Evolutionary conservation across 1,140 invertebrate genomes (phyloP).

Genomic region (Drosophila mayri): DNA sequence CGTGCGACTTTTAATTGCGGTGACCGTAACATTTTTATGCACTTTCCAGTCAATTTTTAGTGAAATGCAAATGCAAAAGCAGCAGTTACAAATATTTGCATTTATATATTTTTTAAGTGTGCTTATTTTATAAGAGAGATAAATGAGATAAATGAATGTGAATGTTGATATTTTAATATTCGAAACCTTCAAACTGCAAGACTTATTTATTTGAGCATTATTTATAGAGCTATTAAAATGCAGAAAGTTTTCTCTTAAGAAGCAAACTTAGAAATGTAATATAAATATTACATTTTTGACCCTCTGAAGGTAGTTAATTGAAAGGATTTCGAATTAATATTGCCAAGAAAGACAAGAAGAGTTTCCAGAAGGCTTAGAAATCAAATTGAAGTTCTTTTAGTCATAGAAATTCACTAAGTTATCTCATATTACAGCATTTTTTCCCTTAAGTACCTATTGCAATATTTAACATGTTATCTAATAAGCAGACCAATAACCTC

Average conservation of each 20-base stretch:
- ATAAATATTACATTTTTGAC: no score
- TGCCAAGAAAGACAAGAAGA: not conserved
- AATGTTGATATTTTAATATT: not conserved
- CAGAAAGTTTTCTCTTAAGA: not conserved
- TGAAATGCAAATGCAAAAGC: slow-evolving; percentile 24
- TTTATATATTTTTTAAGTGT: slow-evolving; percentile 20
- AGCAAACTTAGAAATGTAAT: no score
- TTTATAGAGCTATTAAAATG: no score
- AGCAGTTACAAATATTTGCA: slow-evolving; percentile 13
- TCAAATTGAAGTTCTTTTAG: not conserved
- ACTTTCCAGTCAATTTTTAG: slow-evolving; percentile 14
- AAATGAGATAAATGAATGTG: not conserved
- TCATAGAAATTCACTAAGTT: not conserved
- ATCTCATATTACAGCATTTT: not conserved
- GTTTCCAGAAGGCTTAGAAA: not conserved
- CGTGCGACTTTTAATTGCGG: slow-evolving; percentile 46
- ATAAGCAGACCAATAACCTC: slow-evolving; percentile 15
- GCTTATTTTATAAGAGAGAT: not conserved
- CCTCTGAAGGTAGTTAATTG: no score
- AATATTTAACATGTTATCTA: slow-evolving; percentile 24
- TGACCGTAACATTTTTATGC: slow-evolving; percentile 30
- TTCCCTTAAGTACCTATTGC: not conserved
- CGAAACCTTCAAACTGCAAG: not conserved
- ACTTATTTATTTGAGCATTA: not conserved
- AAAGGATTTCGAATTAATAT: no score